Base-by-base conservation (phyloP, 2,113 vertebrate species). In the Leptodactylus fuscus region DNA sequence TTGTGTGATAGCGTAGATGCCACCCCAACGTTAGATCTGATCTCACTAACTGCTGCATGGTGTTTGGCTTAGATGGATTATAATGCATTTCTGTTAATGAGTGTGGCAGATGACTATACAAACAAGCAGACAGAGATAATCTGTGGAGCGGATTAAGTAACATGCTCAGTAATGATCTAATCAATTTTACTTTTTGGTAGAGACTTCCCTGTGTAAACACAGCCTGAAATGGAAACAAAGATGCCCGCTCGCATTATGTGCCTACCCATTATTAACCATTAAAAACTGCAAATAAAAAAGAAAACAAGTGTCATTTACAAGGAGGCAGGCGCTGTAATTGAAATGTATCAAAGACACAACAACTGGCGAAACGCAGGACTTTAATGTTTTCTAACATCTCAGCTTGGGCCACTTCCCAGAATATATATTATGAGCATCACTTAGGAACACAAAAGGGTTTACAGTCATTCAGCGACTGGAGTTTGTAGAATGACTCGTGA, bases 401-500 rank as follows among this genome's bases (percentile, higher is more conserved):
- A 70, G 67, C 36, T 79, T 85, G 60, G 74, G 83, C 76, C 44
- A 85, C 51, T 70, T 79, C 75, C 83, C 74, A 85, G 83, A 85
- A 85, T 69, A 79, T 69, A 70, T 85, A 79, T 79, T 79, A 53
- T 79, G 34, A 79, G 75, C 60, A 79, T 79, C 74, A 79, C 51
- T 69, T 79, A 85, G 32, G 67, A 85, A 70, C 46, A 85, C 83
- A 69, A 85, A 85, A 79, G 53, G 46, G 60, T 78, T 85, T 85
- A 79, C 75, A 79, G n/a, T 70, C 74, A 70, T 49, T 32, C 6
- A 70, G n/a, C 60, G 36, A 78, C 27, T 79, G 53, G 36, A 53
- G 49, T 41, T 73, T 82, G n/a, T 74, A 22, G 83, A 85, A 80
- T 48, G 77, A 36, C 34, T 79, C 34, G 78, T 36, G 65, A 48